phyloP scores from a whole-genome alignment of 1,140 invertebrate genomes.

The Eriocheir sinensis region DNA sequence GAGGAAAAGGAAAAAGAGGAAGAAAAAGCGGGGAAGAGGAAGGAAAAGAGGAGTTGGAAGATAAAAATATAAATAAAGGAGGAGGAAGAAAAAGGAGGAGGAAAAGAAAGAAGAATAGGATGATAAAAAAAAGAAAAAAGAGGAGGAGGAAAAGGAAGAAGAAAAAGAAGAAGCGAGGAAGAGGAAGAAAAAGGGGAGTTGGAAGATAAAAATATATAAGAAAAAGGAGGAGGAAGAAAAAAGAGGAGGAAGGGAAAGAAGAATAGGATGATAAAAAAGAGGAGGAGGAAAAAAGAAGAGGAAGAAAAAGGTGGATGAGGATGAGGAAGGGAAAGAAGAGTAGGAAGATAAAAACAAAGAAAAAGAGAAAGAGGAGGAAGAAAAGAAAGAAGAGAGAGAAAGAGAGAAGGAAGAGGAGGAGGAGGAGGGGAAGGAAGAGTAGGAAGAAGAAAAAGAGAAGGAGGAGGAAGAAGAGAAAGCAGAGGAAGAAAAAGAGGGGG shows the following conservation, averaged over 20 bases:
- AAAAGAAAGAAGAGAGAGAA: too few species aligned
- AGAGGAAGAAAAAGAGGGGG: too few species aligned
- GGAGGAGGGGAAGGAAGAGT: background rate
- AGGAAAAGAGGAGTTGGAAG: background rate
- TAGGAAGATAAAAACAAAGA: background rate
- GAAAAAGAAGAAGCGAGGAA: conserved; percentile 7
- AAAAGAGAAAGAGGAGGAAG: conserved; percentile 24
- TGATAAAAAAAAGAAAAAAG: conserved; percentile 9
- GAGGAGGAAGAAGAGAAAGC: too few species aligned
- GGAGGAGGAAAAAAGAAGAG: background rate
- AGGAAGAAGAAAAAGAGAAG: too few species aligned
- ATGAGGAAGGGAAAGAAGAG: conserved; percentile 2
- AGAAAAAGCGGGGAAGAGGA: conserved; percentile 5
- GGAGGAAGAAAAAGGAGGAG: background rate
- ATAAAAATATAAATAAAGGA: background rate
- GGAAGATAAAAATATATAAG: background rate
- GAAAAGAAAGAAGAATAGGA: background rate
- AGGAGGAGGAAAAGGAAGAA: too few species aligned
- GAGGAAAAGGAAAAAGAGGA: too few species aligned
- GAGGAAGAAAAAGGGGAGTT: background rate
- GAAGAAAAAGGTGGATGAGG: background rate
- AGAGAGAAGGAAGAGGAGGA: conserved; percentile 20
- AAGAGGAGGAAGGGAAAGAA: background rate
- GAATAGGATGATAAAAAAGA: background rate
- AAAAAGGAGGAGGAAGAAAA: background rate